These are phyloP conservation scores for Pluvianellus socialis DNA, from an alignment of 2,113 vertebrate genomes.

Conservation along the genomic window DNA sequence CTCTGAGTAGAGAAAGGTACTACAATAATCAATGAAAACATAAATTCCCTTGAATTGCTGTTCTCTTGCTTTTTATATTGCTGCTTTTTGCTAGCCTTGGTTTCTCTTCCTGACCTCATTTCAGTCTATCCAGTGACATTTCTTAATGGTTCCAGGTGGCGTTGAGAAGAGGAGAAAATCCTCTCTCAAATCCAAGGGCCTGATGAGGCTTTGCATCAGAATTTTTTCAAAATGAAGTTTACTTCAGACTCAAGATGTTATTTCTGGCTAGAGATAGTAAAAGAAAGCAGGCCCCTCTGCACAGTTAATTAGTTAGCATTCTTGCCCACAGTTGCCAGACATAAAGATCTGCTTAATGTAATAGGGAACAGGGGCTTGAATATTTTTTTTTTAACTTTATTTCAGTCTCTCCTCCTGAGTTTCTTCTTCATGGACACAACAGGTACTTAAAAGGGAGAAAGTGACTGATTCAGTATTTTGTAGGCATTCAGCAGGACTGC, in stretches of 20 bases:
- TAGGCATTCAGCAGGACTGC: not conserved
- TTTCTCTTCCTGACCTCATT: not conserved
- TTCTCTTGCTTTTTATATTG: constrained; percentile 23
- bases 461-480: not conserved
- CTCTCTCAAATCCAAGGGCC: not conserved
- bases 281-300: not conserved
- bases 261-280: not conserved
- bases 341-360: not conserved
- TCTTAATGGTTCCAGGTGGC: not conserved
- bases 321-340: not conserved
- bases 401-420: not conserved
- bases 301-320: not conserved
- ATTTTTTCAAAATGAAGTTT: not conserved
- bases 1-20: constrained; percentile 8
- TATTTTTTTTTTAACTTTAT: not conserved
- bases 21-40: constrained; percentile 63
- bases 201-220: not conserved
- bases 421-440: not conserved
- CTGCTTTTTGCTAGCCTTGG: not conserved
- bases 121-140: not conserved
- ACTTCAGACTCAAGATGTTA: not conserved
- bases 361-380: not conserved
- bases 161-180: not conserved
- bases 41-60: constrained; percentile 51
- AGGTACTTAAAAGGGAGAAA: not conserved